Evolutionary conservation across 2,888 invertebrate species (phyloP), one percentile per base, ranked within the genome.

Genomic region (Nesidiocoris tenuis): DNA sequence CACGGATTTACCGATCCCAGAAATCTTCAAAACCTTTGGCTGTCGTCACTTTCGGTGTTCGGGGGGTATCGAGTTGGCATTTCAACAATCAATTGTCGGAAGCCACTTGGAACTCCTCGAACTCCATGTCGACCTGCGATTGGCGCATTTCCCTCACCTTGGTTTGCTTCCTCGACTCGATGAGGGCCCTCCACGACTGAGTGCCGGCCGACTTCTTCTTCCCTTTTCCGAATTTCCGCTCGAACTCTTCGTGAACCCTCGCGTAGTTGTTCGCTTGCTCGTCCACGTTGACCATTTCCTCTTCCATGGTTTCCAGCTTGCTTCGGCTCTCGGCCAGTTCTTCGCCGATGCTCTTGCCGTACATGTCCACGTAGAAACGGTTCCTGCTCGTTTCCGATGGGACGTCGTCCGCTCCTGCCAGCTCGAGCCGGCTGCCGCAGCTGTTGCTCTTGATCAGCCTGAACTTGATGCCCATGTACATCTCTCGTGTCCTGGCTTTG

Each of bases 141-240:
- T 83, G 5, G 77, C 77, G n/a, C 63, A 76, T 72, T 68, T 98
- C 98, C 75, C 98, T 76, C 24, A 68, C 74, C 59, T 75, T 71
- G 23, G 21, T 98, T 70, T 99, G 98, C 83, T 99, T 99, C 87
- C 87, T 98, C 18, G 98, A 97, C 84, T 97, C 97, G 24, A 97
- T 98, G 17, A 80, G 61, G 3, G 74, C 75, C 24, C 79, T 77
- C 79, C 77, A 80, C 3, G 76, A 79, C 57, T 59, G 77, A 39
- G 39, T 3, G 3, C 39, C 39, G 25, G 74, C 76, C 19, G 18
- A 61, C 18, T 76, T 63, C 63, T 84, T 84, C 77, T 86, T 86
- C 77, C 86, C 82, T 0, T 86, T 86, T 57, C 86, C 86, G 74
- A 86, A 5, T 86, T 86, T 18, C 61, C 79, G 75, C 18, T 80